A percentile compares a stretch with the other conserved stretches of the same genome.
phyloP scores from a whole-genome alignment of 2,113 vertebrate genomes.

The Podarcis cretensis region DNA sequence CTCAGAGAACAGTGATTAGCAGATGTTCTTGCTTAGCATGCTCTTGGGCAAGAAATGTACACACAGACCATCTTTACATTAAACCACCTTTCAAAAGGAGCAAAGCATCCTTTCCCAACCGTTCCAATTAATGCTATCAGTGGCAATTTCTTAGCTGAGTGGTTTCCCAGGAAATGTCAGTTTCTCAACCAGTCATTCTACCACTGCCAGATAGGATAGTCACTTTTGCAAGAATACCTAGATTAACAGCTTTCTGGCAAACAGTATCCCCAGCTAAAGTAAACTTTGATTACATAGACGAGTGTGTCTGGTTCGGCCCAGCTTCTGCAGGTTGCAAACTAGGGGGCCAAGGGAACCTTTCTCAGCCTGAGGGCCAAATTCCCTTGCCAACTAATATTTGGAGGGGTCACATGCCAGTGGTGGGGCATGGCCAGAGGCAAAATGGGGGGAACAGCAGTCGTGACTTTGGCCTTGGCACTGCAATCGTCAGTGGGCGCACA shows the following conservation, averaged over 20 bases:
- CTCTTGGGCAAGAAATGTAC: neutral
- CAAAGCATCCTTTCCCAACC: neutral
- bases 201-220: neutral
- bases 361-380: neutral
- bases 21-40: neutral
- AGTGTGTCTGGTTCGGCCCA: no score
- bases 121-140: neutral
- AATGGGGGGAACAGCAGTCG: no score
- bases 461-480: no score
- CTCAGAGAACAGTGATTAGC: neutral
- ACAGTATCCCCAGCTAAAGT: neutral
- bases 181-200: neutral
- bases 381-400: no score
- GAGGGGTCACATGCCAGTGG: no score
- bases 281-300: neutral
- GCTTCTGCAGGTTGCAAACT: neutral
- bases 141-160: neutral
- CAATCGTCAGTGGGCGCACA: no score
- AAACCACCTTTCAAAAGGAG: neutral
- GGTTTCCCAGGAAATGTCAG: neutral
- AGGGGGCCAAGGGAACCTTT: neutral
- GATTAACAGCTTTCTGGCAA: neutral
- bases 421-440: no score
- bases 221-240: neutral
- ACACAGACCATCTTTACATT: neutral